phyloP scores from a whole-genome alignment of 2,797 vertebrate species.

The Urophycis tenuis region DNA sequence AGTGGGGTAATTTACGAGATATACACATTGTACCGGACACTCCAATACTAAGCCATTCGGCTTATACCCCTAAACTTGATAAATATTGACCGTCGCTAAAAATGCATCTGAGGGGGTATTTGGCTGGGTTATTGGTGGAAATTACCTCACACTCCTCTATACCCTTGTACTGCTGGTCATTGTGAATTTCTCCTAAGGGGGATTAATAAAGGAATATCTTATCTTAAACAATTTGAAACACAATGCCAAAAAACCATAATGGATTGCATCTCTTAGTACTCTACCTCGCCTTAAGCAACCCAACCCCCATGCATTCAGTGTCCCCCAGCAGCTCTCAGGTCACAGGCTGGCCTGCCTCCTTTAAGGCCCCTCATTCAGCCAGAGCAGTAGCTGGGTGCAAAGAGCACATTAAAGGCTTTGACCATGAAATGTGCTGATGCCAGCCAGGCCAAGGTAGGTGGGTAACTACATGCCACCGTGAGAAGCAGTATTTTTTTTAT shows the following conservation, averaged over 20 bases:
- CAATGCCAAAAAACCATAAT: not conserved
- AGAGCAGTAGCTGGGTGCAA: constrained; percentile 36
- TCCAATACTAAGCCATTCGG: no score
- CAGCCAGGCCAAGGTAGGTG: constrained; percentile 8
- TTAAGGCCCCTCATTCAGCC: constrained; percentile 54
- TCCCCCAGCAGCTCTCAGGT: constrained; percentile 52
- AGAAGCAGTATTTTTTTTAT: not conserved
- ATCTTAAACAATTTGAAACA: constrained; percentile 6
- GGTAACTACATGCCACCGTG: constrained; percentile 25
- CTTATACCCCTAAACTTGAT: no score
- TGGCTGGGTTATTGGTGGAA: no score
- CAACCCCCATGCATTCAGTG: constrained; percentile 35
- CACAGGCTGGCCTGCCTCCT: constrained; percentile 51
- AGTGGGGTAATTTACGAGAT: no score
- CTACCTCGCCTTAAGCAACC: constrained; percentile 15
- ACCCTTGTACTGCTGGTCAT: no score
- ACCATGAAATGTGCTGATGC: constrained; percentile 14
- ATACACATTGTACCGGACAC: no score
- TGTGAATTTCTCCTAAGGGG: no score
- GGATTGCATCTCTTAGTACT: not conserved
- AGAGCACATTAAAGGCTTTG: constrained; percentile 23
- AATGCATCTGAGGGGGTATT: no score
- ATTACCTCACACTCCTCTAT: no score
- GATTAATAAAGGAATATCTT: no score
- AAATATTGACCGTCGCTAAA: no score